These are phyloP conservation scores for Gouania willdenowi DNA, from an alignment of 2,797 vertebrate species.

Conservation along the genomic window DNA sequence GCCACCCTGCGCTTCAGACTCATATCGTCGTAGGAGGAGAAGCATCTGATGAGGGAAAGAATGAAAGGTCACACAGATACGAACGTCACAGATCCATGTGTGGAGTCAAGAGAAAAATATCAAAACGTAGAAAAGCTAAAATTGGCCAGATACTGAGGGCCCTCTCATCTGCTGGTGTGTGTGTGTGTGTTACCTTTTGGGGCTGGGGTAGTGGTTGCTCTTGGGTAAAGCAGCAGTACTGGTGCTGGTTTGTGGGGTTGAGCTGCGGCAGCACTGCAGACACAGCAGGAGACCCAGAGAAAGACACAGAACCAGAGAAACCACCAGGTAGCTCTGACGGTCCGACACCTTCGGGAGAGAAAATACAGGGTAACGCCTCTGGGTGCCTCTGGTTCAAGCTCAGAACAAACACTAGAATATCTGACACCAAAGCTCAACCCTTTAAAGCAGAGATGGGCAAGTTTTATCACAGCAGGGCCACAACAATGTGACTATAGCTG, in stretches of 20 bases:
- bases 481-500: too few relatives aligned
- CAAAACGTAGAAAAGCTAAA: too few relatives aligned
- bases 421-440: too few relatives aligned
- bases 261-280: conserved; percentile 86
- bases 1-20: conserved; percentile 92
- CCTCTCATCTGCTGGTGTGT: not conserved
- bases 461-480: too few relatives aligned
- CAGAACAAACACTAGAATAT: too few relatives aligned
- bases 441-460: too few relatives aligned
- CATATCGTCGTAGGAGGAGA: conserved; percentile 97
- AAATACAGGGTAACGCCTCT: too few relatives aligned
- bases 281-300: conserved; percentile 86
- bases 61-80: too few relatives aligned
- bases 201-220: conserved; percentile 94
- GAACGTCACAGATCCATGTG: too few relatives aligned
- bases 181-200: conserved; percentile 83
- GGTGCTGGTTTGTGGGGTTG: conserved; percentile 66
- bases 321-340: conserved; percentile 90
- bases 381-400: too few relatives aligned
- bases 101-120: too few relatives aligned
- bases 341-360: conserved; percentile 84
- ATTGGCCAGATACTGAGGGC: too few relatives aligned
- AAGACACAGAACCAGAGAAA: conserved; percentile 86
- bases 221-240: conserved; percentile 78
- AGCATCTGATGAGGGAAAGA: conserved; percentile 73